These are phyloP conservation scores for Poicephalus gulielmi DNA, from an alignment of 2,113 vertebrate species.

Conservation along the genomic window DNA sequence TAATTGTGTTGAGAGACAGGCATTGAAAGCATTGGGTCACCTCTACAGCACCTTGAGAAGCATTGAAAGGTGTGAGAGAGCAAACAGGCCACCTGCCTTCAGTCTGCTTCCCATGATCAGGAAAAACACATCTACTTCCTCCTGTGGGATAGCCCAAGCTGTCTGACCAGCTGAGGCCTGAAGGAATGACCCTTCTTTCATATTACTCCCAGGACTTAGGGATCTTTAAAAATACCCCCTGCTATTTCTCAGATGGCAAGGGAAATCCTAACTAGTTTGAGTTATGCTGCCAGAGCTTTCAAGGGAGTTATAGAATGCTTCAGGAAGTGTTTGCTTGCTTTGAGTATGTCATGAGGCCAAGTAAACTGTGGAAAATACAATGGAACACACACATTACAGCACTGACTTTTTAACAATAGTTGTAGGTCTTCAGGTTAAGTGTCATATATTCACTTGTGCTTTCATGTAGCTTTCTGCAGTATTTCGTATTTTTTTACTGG, in stretches of 20 bases:
- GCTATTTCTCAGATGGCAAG: background rate
- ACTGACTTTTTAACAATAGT: background rate
- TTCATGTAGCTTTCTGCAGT: background rate
- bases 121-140: background rate
- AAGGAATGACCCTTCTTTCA: background rate
- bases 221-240: background rate
- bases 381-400: background rate
- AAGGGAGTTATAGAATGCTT: background rate
- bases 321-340: background rate
- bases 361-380: background rate
- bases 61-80: background rate
- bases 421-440: background rate
- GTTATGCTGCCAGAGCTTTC: background rate
- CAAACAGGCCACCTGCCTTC: background rate
- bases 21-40: background rate
- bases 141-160: fast-evolving
- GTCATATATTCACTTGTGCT: background rate
- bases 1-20: background rate
- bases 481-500: background rate
- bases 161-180: background rate
- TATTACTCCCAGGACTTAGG: background rate
- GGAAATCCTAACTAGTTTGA: background rate
- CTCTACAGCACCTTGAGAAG: background rate
- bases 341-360: background rate
- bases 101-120: background rate